A percentile compares a stretch with the other conserved stretches of the same genome.
Conservation (phyloP, 2,888 invertebrate species). For the Melinaea marsaeus region DNA sequence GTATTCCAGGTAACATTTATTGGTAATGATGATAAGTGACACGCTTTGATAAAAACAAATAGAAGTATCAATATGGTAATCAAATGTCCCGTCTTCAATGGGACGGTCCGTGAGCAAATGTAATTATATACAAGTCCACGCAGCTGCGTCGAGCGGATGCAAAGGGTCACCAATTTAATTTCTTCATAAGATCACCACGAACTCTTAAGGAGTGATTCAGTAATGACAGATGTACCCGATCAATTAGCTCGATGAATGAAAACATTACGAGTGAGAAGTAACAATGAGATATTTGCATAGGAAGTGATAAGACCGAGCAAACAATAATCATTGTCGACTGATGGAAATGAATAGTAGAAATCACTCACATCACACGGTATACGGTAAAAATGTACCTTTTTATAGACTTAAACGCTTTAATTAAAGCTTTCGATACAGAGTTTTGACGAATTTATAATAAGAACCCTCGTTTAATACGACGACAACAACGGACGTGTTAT, state of each 20-base stretch:
- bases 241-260: slow-evolving; percentile 71
- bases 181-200: slow-evolving; percentile 61
- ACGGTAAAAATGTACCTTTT: slow-evolving; percentile 37
- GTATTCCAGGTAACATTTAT: slow-evolving; percentile 13
- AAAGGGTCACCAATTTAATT: slow-evolving; percentile 71
- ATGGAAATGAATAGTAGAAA: slow-evolving; percentile 70
- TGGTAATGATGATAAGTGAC: slow-evolving; percentile 23
- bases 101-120: slow-evolving; percentile 43
- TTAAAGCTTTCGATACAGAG: slow-evolving; percentile 57
- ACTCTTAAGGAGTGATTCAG: slow-evolving; percentile 72
- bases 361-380: slow-evolving; percentile 46
- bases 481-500: slow-evolving; percentile 62
- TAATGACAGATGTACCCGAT: slow-evolving; percentile 70
- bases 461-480: slow-evolving; percentile 44
- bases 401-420: slow-evolving; percentile 34
- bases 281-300: slow-evolving; percentile 71
- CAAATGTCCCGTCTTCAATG: slow-evolving; percentile 28
- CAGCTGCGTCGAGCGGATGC: slow-evolving; percentile 71
- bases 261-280: slow-evolving; percentile 54
- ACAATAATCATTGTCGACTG: slow-evolving; percentile 68
- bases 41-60: slow-evolving; percentile 26
- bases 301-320: slow-evolving; percentile 49
- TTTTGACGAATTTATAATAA: slow-evolving; percentile 62
- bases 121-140: slow-evolving; percentile 58
- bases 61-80: slow-evolving; percentile 33